phyloP scores from a whole-genome alignment of 2,113 vertebrate species.

The Anoplopoma fimbria region DNA sequence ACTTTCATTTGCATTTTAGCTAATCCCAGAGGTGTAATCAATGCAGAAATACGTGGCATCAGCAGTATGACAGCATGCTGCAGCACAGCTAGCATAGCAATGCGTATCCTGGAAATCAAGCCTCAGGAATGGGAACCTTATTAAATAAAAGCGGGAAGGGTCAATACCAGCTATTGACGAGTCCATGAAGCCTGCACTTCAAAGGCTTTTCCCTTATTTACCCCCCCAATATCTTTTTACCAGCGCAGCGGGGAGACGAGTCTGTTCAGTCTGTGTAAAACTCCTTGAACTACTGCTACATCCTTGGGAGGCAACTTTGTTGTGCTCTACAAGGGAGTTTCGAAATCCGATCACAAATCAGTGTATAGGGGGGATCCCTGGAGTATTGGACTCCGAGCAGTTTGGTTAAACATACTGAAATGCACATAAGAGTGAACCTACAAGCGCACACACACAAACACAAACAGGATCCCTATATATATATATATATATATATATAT shows the following conservation, averaged over 20 bases:
- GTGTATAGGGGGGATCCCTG: slow-evolving; percentile 17
- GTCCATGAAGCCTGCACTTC: slow-evolving; percentile 69
- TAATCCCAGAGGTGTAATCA: slow-evolving; percentile 84
- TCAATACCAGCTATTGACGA: slow-evolving; percentile 81
- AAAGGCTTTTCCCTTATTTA: slow-evolving; percentile 59
- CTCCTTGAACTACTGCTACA: slow-evolving; percentile 73
- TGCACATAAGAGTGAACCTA: background rate
- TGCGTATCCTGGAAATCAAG: slow-evolving; percentile 71
- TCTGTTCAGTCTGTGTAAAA: slow-evolving; percentile 57
- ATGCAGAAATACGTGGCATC: slow-evolving; percentile 80
- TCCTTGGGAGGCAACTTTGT: slow-evolving; percentile 75
- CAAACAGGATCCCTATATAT: too few species aligned
- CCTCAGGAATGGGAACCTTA: slow-evolving; percentile 71
- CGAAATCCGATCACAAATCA: slow-evolving; percentile 51
- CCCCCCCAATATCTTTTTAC: slow-evolving; percentile 51
- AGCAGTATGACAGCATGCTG: slow-evolving; percentile 80
- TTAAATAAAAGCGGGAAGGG: slow-evolving; percentile 79
- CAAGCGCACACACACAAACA: slow-evolving; percentile 12
- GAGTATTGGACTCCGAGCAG: slow-evolving; percentile 19
- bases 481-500: too few species aligned
- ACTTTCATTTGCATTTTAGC: slow-evolving; percentile 77
- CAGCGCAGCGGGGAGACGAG: slow-evolving; percentile 57
- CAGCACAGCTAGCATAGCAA: slow-evolving; percentile 74
- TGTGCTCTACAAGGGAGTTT: slow-evolving; percentile 55
- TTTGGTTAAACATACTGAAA: slow-evolving; percentile 31